Evolutionary conservation across 2,888 invertebrate genomes (phyloP), one percentile per base, ranked within the genome.

Genomic region (Neoaliturus tenellus): DNA sequence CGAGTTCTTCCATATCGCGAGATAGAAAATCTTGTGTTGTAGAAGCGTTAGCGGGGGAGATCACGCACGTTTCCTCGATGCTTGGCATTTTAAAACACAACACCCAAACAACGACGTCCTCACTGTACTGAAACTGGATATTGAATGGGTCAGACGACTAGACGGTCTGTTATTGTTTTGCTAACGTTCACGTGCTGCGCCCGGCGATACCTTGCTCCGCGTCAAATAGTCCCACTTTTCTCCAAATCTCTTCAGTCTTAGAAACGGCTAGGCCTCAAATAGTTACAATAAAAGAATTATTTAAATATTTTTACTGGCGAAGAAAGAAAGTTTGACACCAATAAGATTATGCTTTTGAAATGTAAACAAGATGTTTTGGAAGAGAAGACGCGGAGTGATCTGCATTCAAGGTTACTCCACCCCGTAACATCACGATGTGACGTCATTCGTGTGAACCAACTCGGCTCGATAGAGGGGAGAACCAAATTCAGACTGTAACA

Each of bases 1-100:
- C 94, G 83, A 94, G 90, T 85, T 93, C 92, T 88, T 94, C 94
- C 86, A 94, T 93, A 88, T 94, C 94, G 86, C 92, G 91, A 17
- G 93, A 89, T 31, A 91, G 87, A 86, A 91, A 91, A 85, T 91
- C 90, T 67, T 71, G 83, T 31, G 83, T 75, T 25, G 85, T 82
- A 1, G 78, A 78, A 35, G 84, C 82, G 80, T 80, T 81, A 23
- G 55, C 55, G 35, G 87, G 55, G n/a, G 86, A 83, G 41, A 87
- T 82, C 67, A 87, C 80, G 80, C 87, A 87, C 86, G 85, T 86
- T 84, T 88, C 87, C 83, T 88, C 87, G 81, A 86, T 87, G 85
- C 87, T 87, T 35, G 88, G 88, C 88, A 87, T 87, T 82, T 82
- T 84, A 41, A 80, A 71, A 55, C 83, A 83, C 78, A 62, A 35